A percentile compares a stretch with the other conserved stretches of the same genome.
Evolutionary conservation across 2,797 vertebrate species (phyloP).

Genomic region (Acanthurus lineatus): DNA sequence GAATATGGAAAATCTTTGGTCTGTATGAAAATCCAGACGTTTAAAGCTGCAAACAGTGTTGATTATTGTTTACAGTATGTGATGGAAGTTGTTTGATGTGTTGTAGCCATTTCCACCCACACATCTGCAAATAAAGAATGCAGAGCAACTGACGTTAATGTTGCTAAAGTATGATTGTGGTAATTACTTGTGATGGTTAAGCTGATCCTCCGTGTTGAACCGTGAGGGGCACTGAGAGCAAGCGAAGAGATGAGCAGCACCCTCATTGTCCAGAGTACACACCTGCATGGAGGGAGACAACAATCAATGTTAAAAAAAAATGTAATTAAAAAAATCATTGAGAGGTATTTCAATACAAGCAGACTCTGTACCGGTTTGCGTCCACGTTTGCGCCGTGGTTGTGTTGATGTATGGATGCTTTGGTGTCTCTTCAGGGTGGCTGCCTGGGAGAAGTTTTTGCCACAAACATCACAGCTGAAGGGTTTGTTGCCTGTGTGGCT

Average conservation of each 20-base stretch:
- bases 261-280: slow-evolving; percentile 70
- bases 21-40: too few species aligned
- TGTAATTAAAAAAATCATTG: background rate
- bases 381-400: slow-evolving; percentile 77
- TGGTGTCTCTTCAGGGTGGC: slow-evolving; percentile 91
- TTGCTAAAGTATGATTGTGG: slow-evolving; percentile 1
- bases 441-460: slow-evolving; percentile 87
- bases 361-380: slow-evolving; percentile 75
- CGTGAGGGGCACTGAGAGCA: slow-evolving; percentile 91
- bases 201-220: slow-evolving; percentile 89
- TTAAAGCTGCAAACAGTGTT: background rate
- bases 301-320: slow-evolving; percentile 15
- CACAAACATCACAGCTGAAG: slow-evolving; percentile 88
- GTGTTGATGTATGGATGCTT: slow-evolving; percentile 81
- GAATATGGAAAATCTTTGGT: slow-evolving; percentile 28
- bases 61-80: background rate
- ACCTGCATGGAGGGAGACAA: slow-evolving; percentile 56
- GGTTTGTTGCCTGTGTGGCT: slow-evolving; percentile 90
- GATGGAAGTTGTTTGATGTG: background rate
- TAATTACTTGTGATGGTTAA: slow-evolving; percentile 86
- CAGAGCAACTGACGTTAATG: background rate
- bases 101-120: background rate
- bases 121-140: background rate
- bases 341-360: background rate
- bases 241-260: slow-evolving; percentile 75